Conservation (phyloP, 2,113 vertebrate species). For the Dromiciops gliroides region DNA sequence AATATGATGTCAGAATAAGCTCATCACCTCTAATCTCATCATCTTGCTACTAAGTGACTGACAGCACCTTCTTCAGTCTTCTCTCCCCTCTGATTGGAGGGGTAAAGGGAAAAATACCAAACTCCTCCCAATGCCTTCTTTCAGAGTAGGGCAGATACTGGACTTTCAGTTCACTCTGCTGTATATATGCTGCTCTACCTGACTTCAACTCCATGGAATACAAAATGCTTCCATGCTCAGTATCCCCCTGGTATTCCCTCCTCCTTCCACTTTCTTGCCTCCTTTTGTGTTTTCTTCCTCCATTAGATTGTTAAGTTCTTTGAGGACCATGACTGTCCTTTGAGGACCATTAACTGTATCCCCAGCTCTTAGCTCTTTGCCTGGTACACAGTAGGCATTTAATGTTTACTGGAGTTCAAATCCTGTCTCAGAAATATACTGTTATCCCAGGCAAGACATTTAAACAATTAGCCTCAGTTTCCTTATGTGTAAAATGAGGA, state of each 20-base stretch:
- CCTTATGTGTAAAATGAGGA: not conserved
- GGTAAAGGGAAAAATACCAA: not conserved
- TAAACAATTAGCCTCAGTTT: not conserved
- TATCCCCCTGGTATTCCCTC: too few species aligned
- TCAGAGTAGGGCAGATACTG: not conserved
- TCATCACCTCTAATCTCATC: not conserved
- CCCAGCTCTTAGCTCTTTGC: not conserved
- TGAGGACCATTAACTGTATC: not conserved
- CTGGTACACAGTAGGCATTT: not conserved
- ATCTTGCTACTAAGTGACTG: not conserved
- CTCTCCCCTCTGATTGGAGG: not conserved
- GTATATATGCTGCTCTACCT: not conserved
- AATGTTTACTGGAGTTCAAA: not conserved
- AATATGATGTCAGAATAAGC: not conserved
- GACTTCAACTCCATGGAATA: not conserved
- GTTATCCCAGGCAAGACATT: not conserved
- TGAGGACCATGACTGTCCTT: not conserved
- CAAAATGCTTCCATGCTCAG: not conserved
- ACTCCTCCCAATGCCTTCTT: too few species aligned
- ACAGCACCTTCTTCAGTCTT: not conserved
- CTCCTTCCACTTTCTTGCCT: not conserved
- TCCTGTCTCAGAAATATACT: not conserved
- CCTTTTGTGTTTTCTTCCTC: not conserved
- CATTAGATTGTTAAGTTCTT: not conserved
- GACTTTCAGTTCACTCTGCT: not conserved